phyloP scores from a whole-genome alignment of 2,113 vertebrate species.

The Corythoichthys haematopterus region DNA sequence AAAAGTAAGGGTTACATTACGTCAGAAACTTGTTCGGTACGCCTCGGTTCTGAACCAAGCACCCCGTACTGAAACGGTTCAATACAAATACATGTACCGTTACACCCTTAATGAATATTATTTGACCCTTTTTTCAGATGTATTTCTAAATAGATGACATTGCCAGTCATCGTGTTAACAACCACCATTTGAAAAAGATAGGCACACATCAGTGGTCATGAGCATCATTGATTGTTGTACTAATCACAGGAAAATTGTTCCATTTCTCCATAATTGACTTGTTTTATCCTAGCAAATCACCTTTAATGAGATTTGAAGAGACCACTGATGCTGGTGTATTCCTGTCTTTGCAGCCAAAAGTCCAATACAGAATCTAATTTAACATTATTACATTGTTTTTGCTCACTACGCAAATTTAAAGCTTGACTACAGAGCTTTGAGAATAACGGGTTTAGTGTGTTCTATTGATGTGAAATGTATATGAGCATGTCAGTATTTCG shows the following conservation, averaged over 20 bases:
- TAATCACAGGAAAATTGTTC: background rate
- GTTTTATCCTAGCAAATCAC: background rate
- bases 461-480: background rate
- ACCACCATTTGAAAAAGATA: no score
- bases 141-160: background rate
- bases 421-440: no score
- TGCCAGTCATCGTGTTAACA: background rate
- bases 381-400: no score
- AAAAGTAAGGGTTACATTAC: no score
- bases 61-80: no score
- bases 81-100: no score
- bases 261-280: background rate
- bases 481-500: constrained; percentile 34
- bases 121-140: constrained; percentile 8
- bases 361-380: no score
- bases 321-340: background rate
- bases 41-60: no score
- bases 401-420: no score
- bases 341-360: background rate
- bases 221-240: background rate
- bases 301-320: background rate
- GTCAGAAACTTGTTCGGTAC: no score
- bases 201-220: background rate
- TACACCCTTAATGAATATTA: no score
- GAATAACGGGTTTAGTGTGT: background rate